Evolutionary conservation across 92 coral and sea anemone genomes (phyloP).

Genomic region (Scolanthus callimorphus): DNA sequence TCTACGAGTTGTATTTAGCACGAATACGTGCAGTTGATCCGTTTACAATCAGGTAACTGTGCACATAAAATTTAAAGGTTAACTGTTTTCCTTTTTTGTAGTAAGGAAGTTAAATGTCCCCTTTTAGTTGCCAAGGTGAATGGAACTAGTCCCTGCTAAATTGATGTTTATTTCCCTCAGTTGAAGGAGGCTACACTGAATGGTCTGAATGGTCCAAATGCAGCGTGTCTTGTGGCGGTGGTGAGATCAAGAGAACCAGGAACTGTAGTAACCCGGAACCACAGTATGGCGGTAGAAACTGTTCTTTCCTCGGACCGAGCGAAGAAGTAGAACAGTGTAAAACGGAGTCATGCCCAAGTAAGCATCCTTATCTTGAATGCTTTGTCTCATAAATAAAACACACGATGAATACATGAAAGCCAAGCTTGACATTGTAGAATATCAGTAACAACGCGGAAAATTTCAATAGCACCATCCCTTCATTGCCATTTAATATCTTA

Average conservation of each 20-base stretch:
- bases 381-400: neutral
- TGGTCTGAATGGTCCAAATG: conserved; percentile 86
- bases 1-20: too few relatives aligned
- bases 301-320: conserved; percentile 80
- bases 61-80: too few relatives aligned
- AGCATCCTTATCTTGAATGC: neutral
- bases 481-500: too few relatives aligned
- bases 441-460: too few relatives aligned
- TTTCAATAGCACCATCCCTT: too few relatives aligned
- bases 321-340: conserved; percentile 61
- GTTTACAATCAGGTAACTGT: too few relatives aligned
- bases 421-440: too few relatives aligned
- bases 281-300: conserved; percentile 78
- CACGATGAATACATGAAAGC: neutral
- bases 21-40: too few relatives aligned
- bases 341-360: conserved; percentile 81
- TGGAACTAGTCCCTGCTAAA: neutral
- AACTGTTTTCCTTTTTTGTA: neutral
- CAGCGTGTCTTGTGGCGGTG: conserved; percentile 81
- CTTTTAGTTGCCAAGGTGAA: too few relatives aligned
- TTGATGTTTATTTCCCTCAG: conserved; percentile 39
- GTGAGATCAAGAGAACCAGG: conserved; percentile 61
- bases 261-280: conserved; percentile 87
- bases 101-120: neutral
- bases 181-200: conserved; percentile 76